Evolutionary conservation across 35 echinoderm and acorn worm species (phyloP), one percentile per base, ranked within the genome.

Genomic region (Heliocidaris tuberculata): DNA sequence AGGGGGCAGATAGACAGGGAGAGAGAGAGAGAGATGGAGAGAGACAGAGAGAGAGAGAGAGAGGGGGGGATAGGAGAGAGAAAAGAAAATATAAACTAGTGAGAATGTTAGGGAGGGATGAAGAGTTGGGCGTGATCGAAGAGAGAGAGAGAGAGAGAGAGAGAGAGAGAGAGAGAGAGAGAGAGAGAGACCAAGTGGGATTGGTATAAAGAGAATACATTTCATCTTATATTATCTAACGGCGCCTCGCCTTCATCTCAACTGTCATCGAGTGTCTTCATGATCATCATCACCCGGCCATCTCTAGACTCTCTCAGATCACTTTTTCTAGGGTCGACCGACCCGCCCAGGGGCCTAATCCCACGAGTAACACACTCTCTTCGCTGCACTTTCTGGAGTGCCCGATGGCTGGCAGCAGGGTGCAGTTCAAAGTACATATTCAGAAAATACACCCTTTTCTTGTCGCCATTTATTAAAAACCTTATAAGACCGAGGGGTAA

Each of bases 231-330:
- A 78, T 78, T 78, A 78, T 78, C 65, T 78, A 78, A 78, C 4
- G 65, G 65, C 65, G 65, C 65, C 65, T 78, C 2, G 21, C 5
- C 6, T 78, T 78, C 65, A 78, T 78, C 65, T 78, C 65, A 24
- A 78, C 65, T 78, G 65, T 78, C 65, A 78, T 78, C 65, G 27
- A 78, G 65, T 78, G 19, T 78, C 65, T 78, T 78, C 65, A n/a
- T 78, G 35, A 42, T 42, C 35, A 42, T 42, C 35, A 42, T 42
- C 35, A 42, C 35, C 35, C 65, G 17, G 19, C 65, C 65, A 78
- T 78, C 65, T 78, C 65, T 8, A 78, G 21, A n/a, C 19, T 7
- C 65, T 24, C 27, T 78, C 7, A 27, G 21, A 78, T n/a, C 65
- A 27, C 65, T 27, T 78, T 19, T 78, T 78, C 65, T 78, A 21